Conservation (phyloP, 2,113 vertebrate genomes). For the Acanthochromis polyacanthus region DNA sequence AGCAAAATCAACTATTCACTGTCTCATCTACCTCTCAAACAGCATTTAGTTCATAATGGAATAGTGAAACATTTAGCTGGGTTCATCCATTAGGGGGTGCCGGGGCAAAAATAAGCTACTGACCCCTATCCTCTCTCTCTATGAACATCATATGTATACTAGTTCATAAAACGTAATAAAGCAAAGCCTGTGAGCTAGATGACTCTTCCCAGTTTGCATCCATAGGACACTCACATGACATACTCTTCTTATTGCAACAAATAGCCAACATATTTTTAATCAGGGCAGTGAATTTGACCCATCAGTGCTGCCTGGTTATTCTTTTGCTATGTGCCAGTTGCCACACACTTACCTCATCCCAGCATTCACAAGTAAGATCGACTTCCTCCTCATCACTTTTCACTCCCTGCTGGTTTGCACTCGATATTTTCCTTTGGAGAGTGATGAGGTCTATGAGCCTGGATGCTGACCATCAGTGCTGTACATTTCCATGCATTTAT, state of each 20-base stretch:
- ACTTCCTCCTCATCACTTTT: background rate
- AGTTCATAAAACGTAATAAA: background rate
- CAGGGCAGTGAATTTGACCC: background rate
- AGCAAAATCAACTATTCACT: background rate
- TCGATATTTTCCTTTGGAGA: background rate
- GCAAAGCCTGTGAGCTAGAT: background rate
- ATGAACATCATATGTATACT: background rate
- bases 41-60: background rate
- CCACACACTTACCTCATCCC: background rate
- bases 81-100: background rate
- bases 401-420: background rate
- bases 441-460: background rate
- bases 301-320: too few relatives aligned
- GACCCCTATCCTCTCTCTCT: background rate
- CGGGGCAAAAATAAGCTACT: background rate
- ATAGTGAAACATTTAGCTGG: background rate
- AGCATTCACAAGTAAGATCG: background rate
- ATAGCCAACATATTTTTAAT: background rate
- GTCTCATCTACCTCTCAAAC: background rate
- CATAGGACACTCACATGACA: background rate
- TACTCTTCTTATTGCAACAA: too few relatives aligned
- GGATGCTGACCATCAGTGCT: background rate
- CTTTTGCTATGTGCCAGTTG: background rate
- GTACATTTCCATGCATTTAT: background rate
- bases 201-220: background rate